These are phyloP conservation scores for Xenopus tropicalis DNA, from an alignment of 2,113 vertebrate species.

Conservation along the genomic window UCB_Xtro_10.0 CM004446.2:68859501-68860000, in stretches of 20 bases:
- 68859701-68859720: constrained; percentile 28
- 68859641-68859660: background rate
- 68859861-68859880: constrained; percentile 49
- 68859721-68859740: constrained; percentile 25
- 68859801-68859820: constrained; percentile 42
- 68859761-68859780: constrained; percentile 39
- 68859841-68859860: constrained; percentile 53
- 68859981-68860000: constrained; percentile 48
- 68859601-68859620: background rate
- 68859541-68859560: too few species aligned
- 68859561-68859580: background rate
- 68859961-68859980: constrained; percentile 54
- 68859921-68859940: constrained; percentile 60
- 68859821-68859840: constrained; percentile 51
- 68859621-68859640: background rate
- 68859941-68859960: constrained; percentile 52
- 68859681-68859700: constrained; percentile 43
- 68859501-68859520: too few species aligned
- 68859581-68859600: background rate
- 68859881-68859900: constrained; percentile 51
- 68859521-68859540: too few species aligned
- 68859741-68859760: constrained; percentile 42
- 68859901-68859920: constrained; percentile 53
- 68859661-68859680: background rate
- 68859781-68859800: constrained; percentile 46